phyloP scores from a whole-genome alignment of 2,888 invertebrate genomes.

The Pollenia labialis region DNA sequence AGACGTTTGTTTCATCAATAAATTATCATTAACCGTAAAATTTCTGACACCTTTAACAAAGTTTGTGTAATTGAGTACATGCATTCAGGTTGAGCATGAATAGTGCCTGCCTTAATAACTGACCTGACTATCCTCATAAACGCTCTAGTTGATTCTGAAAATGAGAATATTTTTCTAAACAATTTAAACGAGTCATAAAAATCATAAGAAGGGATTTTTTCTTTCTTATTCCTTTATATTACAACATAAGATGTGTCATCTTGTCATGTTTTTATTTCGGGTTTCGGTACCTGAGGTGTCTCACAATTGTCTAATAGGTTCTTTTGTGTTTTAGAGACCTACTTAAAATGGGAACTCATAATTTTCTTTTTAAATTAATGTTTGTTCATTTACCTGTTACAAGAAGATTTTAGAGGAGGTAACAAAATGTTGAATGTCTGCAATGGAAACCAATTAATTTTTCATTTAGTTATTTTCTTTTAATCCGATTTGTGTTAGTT shows the following conservation, averaged over 20 bases:
- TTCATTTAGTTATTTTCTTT: conserved; percentile 41
- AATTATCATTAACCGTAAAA: conserved; percentile 61
- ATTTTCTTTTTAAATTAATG: conserved; percentile 7
- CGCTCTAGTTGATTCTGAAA: conserved; percentile 49
- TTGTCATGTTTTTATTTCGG: conserved; percentile 29
- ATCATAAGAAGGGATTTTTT: conserved; percentile 44
- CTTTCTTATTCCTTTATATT: conserved; percentile 25
- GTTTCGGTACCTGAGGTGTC: conserved; percentile 27
- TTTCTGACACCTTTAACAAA: conserved; percentile 49
- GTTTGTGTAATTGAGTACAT: not conserved
- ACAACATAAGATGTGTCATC: conserved; percentile 14
- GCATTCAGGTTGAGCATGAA: conserved; percentile 28
- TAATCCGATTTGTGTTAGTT: conserved; percentile 11
- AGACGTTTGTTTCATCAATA: conserved; percentile 40
- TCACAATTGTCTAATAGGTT: not conserved
- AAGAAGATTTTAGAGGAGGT: not conserved
- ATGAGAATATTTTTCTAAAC: conserved; percentile 27
- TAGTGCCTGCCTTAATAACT: not conserved
- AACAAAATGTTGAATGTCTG: not conserved
- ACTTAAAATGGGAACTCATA: conserved; percentile 41
- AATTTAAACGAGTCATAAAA: conserved; percentile 6
- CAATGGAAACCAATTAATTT: conserved; percentile 61
- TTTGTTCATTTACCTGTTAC: conserved; percentile 10
- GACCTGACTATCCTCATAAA: not conserved
- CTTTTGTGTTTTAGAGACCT: not conserved